Evolutionary conservation across 2,888 invertebrate genomes (phyloP), one percentile per base, ranked within the genome.

Genomic region (Quadroppia sp.): DNA sequence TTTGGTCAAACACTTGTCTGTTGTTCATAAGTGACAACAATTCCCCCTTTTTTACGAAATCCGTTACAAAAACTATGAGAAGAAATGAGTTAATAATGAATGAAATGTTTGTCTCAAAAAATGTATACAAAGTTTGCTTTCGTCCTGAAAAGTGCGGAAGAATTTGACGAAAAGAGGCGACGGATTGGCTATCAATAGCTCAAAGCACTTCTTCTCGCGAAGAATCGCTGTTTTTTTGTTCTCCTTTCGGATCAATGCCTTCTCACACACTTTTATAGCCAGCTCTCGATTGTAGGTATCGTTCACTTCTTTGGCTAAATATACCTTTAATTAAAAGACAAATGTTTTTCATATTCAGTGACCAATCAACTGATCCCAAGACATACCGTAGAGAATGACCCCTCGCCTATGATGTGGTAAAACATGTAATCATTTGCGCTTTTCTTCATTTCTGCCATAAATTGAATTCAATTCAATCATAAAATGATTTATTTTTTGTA

Each of bases 181-280:
- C 76, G 88, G 87, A 79, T 89, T 87, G 72, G 82, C 82, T 79
- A 89, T 90, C 79, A 96, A 85, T 84, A 90, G 88, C 82, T 92
- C 90, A 82, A 98, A 85, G 32, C 94, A 92, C 81, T 96, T 94
- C 82, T 94, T 95, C 84, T 99, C 99, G 61, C 96, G 87, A 82
- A 90, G 89, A 75, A 98, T 90, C 83, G 94, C 94, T 81, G 92
- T 90, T 80, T 90, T 89, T 84, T 98, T 98, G 82, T 90, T 91
- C 84, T 98, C 95, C 78, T 90, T 87, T 79, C 95, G 87, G 79
- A 99, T 95, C 83, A 94, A 91, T 71, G 88, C 86, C 85, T 99
- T 99, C 81, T 95, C 93, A 83, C 96, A 90, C n/a, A 97, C 95
- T 88, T 99, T 99, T 82, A 98, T 95, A 86, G 97, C 97, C 88